Evolutionary conservation across 2,113 vertebrate genomes (phyloP), one percentile per base, ranked within the genome.

Genomic region (Sebastes fasciatus): DNA sequence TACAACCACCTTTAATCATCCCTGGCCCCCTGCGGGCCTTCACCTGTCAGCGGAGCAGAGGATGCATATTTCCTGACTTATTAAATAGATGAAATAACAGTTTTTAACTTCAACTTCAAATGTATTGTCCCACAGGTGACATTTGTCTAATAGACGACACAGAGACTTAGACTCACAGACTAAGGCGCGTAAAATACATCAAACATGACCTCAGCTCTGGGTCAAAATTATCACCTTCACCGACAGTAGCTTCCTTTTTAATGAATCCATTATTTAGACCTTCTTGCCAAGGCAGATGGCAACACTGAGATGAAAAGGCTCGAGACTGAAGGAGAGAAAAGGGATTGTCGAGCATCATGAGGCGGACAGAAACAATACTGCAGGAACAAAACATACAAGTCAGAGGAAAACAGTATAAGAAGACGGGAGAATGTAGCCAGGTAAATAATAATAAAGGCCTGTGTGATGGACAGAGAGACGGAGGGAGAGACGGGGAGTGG

Each of bases 261-360:
- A 46, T 23, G 0, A 16, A 60, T 77, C 45, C 51, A 81, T 75
- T 85, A 83, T 77, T 76, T 58, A 70, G 23, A 63, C 55, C 40
- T 43, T 61, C 8, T 14, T 13, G 63, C n/a, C 16, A 19, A 66
- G 26, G 51, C 84, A 55, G 72, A 80, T 45, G 71, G 71, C 34
- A 69, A 65, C 11, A 8, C 12, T n/a, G 67, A 66, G 73, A 86
- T 64, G 65, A 86, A 86, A 79, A 55, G 62, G 48, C 42, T 58
- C 1, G 2, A 57, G 68, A 58, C 34, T 7, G 66, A 79, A 42
- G 65, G 10, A 0, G 46, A 45, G 13, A 43, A 51, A 26, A 52
- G 13, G 71, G 46, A 16, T 2, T n/a, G 60, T 63, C 57, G 12
- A 3, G 57, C 45, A 60, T 46, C 66, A 2, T 6, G 16, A 65